Evolutionary conservation across 2,113 vertebrate genomes (phyloP).

Genomic region (Tursiops truncatus): DNA sequence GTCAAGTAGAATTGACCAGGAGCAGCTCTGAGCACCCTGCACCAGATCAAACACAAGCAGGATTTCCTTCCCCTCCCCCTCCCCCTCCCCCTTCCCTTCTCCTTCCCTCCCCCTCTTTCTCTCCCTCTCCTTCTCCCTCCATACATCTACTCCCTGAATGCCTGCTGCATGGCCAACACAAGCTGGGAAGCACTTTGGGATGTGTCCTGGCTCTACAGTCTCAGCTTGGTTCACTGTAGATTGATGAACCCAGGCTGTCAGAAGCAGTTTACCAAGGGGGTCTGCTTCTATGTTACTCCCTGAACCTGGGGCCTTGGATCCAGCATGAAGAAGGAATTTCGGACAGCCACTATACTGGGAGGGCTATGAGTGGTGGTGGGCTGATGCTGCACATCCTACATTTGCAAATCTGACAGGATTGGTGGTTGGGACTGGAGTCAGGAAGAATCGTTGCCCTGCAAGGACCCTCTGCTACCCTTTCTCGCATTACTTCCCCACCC

Average conservation of each 20-base stretch:
- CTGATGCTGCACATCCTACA: slow-evolving; percentile 83
- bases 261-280: slow-evolving; percentile 91
- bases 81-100: too few relatives aligned
- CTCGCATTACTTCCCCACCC: slow-evolving; percentile 77
- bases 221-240: slow-evolving; percentile 92
- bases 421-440: slow-evolving; percentile 88
- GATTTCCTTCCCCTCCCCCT: too few relatives aligned
- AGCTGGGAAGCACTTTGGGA: slow-evolving; percentile 83
- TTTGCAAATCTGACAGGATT: slow-evolving; percentile 91
- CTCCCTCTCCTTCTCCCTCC: background rate
- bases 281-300: slow-evolving; percentile 90
- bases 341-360: slow-evolving; percentile 86
- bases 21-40: background rate
- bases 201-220: slow-evolving; percentile 88
- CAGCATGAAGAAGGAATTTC: slow-evolving; percentile 83
- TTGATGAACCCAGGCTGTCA: slow-evolving; percentile 84
- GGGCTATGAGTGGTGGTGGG: slow-evolving; percentile 90
- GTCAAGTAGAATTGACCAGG: background rate
- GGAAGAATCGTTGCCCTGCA: slow-evolving; percentile 82
- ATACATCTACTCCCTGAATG: slow-evolving; percentile 66
- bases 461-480: slow-evolving; percentile 81
- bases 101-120: too few relatives aligned
- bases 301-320: slow-evolving; percentile 94
- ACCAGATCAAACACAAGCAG: background rate
- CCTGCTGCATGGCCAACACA: slow-evolving; percentile 89